Conservation (phyloP, 30 jellyfish, hydroid and myxozoan species). For the Turritopsis rubra region DNA sequence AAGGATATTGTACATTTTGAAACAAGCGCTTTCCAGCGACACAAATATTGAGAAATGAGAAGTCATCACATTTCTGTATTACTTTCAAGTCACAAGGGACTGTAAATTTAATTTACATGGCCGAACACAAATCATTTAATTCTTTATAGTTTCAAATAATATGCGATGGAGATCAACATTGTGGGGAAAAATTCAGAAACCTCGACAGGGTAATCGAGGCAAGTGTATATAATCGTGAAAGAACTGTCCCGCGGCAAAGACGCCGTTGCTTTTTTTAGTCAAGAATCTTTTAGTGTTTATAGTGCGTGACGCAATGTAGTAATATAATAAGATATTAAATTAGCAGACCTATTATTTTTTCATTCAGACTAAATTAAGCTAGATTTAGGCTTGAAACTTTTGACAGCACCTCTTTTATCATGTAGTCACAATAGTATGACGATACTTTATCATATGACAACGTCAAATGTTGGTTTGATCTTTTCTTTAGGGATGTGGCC, state of each 20-base stretch:
- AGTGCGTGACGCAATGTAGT: no score
- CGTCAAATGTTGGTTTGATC: no score
- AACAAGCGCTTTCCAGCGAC: neutral
- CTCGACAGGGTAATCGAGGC: neutral
- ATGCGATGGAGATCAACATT: neutral
- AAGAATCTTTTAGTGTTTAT: neutral
- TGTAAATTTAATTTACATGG: neutral
- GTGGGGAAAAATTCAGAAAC: neutral
- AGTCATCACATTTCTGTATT: neutral
- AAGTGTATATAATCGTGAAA: neutral
- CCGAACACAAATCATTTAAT: neutral
- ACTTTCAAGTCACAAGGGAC: neutral
- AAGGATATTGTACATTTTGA: neutral
- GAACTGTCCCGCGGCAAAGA: no score
- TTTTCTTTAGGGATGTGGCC: no score
- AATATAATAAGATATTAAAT: no score
- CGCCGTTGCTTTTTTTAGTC: neutral
- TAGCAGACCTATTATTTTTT: no score
- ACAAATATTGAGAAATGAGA: neutral
- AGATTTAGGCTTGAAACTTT: no score
- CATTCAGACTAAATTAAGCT: no score
- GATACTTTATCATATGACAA: no score
- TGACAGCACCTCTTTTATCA: no score
- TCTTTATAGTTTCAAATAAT: neutral
- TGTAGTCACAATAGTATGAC: no score